Evolutionary conservation across 37 sponge, comb jelly and placozoan species (phyloP), one percentile per base, ranked within the genome.

Genomic region (Bolinopsis microptera): DNA sequence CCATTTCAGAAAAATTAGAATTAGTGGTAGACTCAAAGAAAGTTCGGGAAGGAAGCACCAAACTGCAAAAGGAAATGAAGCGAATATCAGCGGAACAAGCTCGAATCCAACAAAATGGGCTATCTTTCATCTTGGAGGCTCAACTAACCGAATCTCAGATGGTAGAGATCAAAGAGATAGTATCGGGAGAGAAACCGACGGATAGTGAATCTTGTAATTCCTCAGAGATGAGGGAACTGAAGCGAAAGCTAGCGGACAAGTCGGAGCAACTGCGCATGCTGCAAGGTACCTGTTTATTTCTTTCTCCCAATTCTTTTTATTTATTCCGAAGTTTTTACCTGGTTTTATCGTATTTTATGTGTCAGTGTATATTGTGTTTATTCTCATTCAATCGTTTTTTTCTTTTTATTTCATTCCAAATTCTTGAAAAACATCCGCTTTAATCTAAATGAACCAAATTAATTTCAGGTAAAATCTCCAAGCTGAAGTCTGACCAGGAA

Each of bases 241-340:
- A 27, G 61, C 13, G 48, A 48, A 86, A 86, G 26, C 90, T 86
- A 8, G 40, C 40, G 0, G 61, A 86, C 26, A 86, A 41, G 31
- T 33, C 36, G 9, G 90, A 86, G 90, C 90, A 86, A 25, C 90
- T 86, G 28, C 34, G 36, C 13, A 13, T 86, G 13, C n/a, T 86
- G 27, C 90, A 86, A 39, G 90, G 90, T 86, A 34, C n/a, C n/a
- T n/a, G n/a, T n/a, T n/a, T n/a, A n/a, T n/a, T n/a, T 22, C 21
- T 67, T n/a, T n/a, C n/a, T n/a, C n/a, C n/a, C n/a, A n/a, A n/a
- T n/a, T n/a, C n/a, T n/a, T n/a, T n/a, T n/a, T n/a, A n/a, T n/a
- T n/a, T n/a, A n/a, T n/a, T n/a, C n/a, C n/a, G n/a, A n/a, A n/a
- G n/a, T n/a, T n/a, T n/a, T n/a, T n/a, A n/a, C n/a, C n/a, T n/a